Evolutionary conservation across 2,797 vertebrate species (phyloP), one percentile per base, ranked within the genome.

Genomic region (Tachyglossus aculeatus): DNA sequence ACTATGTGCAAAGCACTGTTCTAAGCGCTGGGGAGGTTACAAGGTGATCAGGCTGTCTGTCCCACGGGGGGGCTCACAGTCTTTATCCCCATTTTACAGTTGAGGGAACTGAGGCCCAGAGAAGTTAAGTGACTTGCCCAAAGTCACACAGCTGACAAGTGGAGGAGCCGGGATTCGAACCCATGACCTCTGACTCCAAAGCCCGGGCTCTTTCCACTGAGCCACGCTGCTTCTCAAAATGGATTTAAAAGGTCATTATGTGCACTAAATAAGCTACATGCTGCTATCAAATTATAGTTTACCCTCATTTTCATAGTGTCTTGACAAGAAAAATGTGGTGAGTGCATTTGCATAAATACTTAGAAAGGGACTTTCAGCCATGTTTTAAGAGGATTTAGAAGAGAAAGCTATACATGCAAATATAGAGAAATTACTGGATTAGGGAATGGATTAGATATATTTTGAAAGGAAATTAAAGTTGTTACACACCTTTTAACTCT

Each of bases 231-330:
- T n/a, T n/a, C n/a, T n/a, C n/a, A n/a, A n/a, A 37, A 37, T 9
- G 36, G 34, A 37, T 83, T 85, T 85, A 70, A 77, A 80, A 82
- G 34, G 40, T 74, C 43, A 70, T 90, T 78, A 47, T 76, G 47
- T 82, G 21, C 61, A 70, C 82, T 90, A 67, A 73, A 44, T 75
- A 79, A 84, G 86, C 85, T 67, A 15, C 31, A 62, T 45, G 52
- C 63, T 85, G 51, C 76, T 55, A 67, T 45, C 34, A 67, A 67
- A 60, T 78, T 34, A 52, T 78, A 64, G 66, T 88, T 89, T 79
- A 78, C 27, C 13, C 9, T 77, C 25, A 45, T 81, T 90, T 87
- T 37, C 44, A 67, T 47, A 44, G 34, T 75, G 60, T 63, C 29
- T 21, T 51, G 60, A 66, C 29, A 83, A 78, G 75, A 86, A 82